Evolutionary conservation across 92 coral and sea anemone genomes (phyloP), one percentile per base, ranked within the genome.

Genomic region (Epizoanthus ramosus): DNA sequence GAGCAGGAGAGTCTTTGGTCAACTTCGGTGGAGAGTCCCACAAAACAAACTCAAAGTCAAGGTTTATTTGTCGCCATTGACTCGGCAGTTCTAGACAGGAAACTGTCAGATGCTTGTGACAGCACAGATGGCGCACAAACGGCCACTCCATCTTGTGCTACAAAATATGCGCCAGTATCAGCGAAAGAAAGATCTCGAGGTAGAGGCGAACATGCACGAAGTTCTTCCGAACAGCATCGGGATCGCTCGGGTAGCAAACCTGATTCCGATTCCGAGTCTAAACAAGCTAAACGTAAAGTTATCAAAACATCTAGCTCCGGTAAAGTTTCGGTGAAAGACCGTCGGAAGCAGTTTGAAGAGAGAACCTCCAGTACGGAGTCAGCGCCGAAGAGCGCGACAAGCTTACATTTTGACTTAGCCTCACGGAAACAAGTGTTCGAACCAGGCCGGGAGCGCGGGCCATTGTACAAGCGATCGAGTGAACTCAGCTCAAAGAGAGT

Each of bases 341-440:
- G 97, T 21, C 91, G 87, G 14, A 89, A 80, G 77, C 97, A 89
- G 28, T 93, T 91, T 85, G 95, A 92, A 69, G 80, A 43, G 70
- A 31, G 73, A 68, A 43, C 83, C 61, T 10, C 25, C 84, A 74
- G 60, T 22, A 6, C 72, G 37, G 74, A 50, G 58, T 88, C 79
- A 24, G 52, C 83, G 10, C 61, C 85, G 68, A 86, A 86, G 33
- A 58, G 63, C 33, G 14, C 80, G 9, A 65, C 57, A 4, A 73
- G 80, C 59, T 87, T 71, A 41, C 87, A 82, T 33, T 67, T 83
- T 60, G 47, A 90, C 33, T 87, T 93, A 22, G 87, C 97, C 52
- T 84, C 91, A 12, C 94, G 97, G 54, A 93, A 91, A 65, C 93
- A 93, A 39, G 53, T 84, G n/a, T 93, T 93, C 69, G 97, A 93